Evolutionary conservation across 2,888 invertebrate species (phyloP).

Genomic region (Cryptocephalus primarius): DNA sequence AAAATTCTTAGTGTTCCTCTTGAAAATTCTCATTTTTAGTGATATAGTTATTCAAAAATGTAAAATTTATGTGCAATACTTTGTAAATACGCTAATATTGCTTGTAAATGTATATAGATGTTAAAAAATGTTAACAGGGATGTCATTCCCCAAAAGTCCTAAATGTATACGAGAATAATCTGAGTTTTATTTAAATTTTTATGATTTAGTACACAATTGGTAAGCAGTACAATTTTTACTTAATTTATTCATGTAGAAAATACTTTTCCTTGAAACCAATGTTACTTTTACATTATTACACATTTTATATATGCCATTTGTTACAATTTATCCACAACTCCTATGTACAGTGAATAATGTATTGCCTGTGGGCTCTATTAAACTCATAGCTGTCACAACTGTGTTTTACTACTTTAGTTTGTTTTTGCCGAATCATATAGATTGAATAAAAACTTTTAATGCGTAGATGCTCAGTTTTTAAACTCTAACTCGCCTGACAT

Average conservation of each 20-base stretch:
- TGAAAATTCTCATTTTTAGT: slow-evolving; percentile 5
- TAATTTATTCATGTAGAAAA: slow-evolving; percentile 2
- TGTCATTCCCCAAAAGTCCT: slow-evolving; percentile 13
- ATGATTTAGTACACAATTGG: neutral
- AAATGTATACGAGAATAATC: slow-evolving; percentile 31
- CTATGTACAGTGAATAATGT: slow-evolving; percentile 38
- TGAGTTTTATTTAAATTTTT: neutral
- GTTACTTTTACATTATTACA: slow-evolving; percentile 1
- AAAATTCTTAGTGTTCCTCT: slow-evolving; percentile 7
- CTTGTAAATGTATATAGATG: slow-evolving; percentile 38
- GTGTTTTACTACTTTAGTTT: no score
- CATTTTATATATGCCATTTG: slow-evolving; percentile 30
- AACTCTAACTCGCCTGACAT: no score
- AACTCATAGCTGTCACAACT: slow-evolving; percentile 36
- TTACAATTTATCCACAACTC: slow-evolving; percentile 32
- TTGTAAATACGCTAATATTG: slow-evolving; percentile 33
- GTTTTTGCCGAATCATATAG: no score
- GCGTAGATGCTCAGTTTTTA: no score
- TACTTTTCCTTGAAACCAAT: slow-evolving; percentile 2
- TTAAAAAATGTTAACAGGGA: slow-evolving; percentile 14
- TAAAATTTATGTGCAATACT: slow-evolving; percentile 38
- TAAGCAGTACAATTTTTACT: slow-evolving; percentile 3
- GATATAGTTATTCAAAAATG: slow-evolving; percentile 1
- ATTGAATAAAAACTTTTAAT: no score
- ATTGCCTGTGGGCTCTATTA: slow-evolving; percentile 37